phyloP scores from a whole-genome alignment of 1,140 invertebrate species.

The Euura saliciscinereae region DNA sequence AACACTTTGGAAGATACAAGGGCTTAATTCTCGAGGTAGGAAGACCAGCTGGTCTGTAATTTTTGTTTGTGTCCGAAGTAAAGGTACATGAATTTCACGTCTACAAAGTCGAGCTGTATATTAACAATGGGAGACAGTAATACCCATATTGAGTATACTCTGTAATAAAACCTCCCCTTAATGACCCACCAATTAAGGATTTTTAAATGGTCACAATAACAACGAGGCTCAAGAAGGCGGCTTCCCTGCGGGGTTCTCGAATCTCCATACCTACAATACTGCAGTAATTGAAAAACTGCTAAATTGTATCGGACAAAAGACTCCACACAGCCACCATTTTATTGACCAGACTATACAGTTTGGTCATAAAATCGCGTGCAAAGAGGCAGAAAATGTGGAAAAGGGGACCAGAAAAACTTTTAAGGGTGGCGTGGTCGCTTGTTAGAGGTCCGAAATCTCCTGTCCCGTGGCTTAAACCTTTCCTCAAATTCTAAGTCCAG shows the following conservation, averaged over 20 bases:
- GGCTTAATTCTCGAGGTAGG: too few species aligned
- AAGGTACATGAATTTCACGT: too few species aligned
- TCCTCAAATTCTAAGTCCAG: too few species aligned
- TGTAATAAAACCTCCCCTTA: not conserved
- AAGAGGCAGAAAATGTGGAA: not conserved
- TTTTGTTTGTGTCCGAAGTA: too few species aligned
- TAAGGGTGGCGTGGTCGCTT: conserved; percentile 6
- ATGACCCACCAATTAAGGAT: not conserved
- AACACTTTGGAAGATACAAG: too few species aligned
- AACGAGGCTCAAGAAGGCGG: too few species aligned
- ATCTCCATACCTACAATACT: too few species aligned
- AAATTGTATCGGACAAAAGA: conserved; percentile 13
- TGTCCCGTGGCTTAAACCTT: not conserved
- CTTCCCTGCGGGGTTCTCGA: too few species aligned
- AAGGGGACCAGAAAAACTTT: not conserved
- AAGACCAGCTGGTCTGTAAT: too few species aligned
- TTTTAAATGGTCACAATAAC: not conserved
- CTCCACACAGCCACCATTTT: not conserved
- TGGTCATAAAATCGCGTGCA: not conserved
- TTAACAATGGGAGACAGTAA: too few species aligned
- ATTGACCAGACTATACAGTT: not conserved
- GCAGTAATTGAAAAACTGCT: not conserved
- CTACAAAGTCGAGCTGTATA: too few species aligned
- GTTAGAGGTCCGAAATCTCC: not conserved
- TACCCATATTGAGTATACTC: too few species aligned